Evolutionary conservation across 2,888 invertebrate genomes (phyloP).

Genomic region (Cerceris rybyensis): DNA sequence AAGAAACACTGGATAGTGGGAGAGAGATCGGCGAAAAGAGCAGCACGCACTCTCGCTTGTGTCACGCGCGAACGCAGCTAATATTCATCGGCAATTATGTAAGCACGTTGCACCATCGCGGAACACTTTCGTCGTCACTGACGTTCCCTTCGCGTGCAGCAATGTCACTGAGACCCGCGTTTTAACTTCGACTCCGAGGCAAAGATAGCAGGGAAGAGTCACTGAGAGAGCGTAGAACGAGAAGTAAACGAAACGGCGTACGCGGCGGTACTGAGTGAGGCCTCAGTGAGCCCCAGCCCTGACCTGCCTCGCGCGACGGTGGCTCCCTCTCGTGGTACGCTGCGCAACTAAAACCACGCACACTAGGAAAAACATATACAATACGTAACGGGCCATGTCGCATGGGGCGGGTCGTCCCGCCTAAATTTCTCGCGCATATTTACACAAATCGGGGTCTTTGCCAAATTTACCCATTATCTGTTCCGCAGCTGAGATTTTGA

Average conservation of each 20-base stretch:
- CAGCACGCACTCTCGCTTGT: slow-evolving; percentile 50
- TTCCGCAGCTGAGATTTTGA: slow-evolving; percentile 4
- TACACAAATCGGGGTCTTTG: slow-evolving; percentile 36
- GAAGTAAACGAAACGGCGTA: slow-evolving; percentile 43
- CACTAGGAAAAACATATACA: neutral
- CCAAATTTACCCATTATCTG: slow-evolving; percentile 40
- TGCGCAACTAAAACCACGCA: slow-evolving; percentile 39
- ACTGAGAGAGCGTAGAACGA: slow-evolving; percentile 14
- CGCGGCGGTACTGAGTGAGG: slow-evolving; percentile 59
- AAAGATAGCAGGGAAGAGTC: slow-evolving; percentile 23
- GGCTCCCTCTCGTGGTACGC: slow-evolving; percentile 61
- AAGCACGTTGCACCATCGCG: slow-evolving; percentile 67
- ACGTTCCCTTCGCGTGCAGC: neutral
- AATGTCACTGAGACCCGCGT: neutral
- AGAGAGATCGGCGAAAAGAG: slow-evolving; percentile 32
- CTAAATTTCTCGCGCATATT: slow-evolving; percentile 39
- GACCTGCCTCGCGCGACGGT: slow-evolving; percentile 71
- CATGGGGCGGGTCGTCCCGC: slow-evolving; percentile 24
- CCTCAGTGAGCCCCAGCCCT: slow-evolving; percentile 72
- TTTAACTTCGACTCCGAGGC: neutral
- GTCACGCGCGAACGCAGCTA: slow-evolving; percentile 59
- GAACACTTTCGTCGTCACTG: slow-evolving; percentile 23
- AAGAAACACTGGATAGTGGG: slow-evolving; percentile 19
- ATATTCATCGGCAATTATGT: slow-evolving; percentile 67
- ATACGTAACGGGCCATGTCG: slow-evolving; percentile 7